Evolutionary conservation across 1,140 invertebrate genomes (phyloP).

Genomic region (Sinonovacula constricta): DNA sequence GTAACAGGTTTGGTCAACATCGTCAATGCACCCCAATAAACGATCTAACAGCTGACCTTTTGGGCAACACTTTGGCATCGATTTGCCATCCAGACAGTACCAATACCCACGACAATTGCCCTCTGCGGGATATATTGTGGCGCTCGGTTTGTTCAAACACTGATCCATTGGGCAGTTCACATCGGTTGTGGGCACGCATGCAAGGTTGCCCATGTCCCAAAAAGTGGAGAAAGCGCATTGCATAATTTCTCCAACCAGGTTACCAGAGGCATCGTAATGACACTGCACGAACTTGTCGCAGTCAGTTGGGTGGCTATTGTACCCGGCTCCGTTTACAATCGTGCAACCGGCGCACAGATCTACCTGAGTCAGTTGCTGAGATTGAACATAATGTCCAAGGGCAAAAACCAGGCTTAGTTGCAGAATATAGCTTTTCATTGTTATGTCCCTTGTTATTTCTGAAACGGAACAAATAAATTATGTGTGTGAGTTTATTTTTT

Average conservation of each 20-base stretch:
- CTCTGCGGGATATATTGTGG: slow-evolving; percentile 18
- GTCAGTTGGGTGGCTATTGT: slow-evolving; percentile 58
- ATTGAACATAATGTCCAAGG: no score
- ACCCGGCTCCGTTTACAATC: slow-evolving; percentile 60
- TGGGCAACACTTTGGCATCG: slow-evolving; percentile 54
- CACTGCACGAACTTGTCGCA: slow-evolving; percentile 68
- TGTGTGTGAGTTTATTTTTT: no score
- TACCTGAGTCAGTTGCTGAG: no score
- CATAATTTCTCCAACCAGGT: slow-evolving; percentile 48
- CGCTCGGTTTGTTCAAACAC: not conserved
- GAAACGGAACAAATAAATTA: no score
- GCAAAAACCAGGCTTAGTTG: no score
- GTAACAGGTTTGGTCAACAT: slow-evolving; percentile 12
- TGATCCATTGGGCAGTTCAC: slow-evolving; percentile 53
- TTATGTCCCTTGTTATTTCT: no score
- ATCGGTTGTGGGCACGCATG: slow-evolving; percentile 46
- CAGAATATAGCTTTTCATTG: no score
- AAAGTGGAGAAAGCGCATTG: slow-evolving; percentile 58
- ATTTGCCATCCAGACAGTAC: slow-evolving; percentile 48
- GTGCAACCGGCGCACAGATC: slow-evolving; percentile 57
- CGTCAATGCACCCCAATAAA: slow-evolving; percentile 18
- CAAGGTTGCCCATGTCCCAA: slow-evolving; percentile 59
- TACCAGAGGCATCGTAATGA: slow-evolving; percentile 35
- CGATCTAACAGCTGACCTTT: slow-evolving; percentile 33
- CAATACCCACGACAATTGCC: slow-evolving; percentile 60